A percentile compares a stretch with the other conserved stretches of the same genome.
phyloP scores from a whole-genome alignment of 2,113 vertebrate genomes.

The Sylvilagus bachmani region DNA sequence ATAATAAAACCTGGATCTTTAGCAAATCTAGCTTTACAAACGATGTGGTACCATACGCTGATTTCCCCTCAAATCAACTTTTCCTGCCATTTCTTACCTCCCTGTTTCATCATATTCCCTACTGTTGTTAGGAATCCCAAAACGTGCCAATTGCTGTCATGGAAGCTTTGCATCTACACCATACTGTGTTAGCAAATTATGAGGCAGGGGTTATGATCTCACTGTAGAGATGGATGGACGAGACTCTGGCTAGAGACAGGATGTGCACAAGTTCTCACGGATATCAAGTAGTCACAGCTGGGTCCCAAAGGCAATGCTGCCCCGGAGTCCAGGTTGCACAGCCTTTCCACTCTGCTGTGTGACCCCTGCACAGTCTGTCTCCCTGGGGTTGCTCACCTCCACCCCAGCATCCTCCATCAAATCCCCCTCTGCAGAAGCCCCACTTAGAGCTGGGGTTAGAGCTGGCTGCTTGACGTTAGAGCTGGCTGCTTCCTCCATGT shows the following conservation, averaged over 20 bases:
- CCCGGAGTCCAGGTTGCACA: background rate
- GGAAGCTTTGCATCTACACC: background rate
- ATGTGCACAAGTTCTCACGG: background rate
- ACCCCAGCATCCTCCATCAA: background rate
- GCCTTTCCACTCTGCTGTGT: background rate
- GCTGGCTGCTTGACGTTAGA: background rate
- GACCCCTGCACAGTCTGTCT: too few relatives aligned
- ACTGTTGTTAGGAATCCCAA: background rate
- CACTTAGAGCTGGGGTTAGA: too few relatives aligned
- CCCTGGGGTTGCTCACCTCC: background rate
- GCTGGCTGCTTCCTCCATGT: background rate
- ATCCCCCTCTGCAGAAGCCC: background rate
- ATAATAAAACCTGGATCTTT: background rate
- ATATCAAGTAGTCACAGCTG: background rate
- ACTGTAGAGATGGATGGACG: background rate
- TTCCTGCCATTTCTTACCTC: background rate
- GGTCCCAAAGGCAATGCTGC: background rate
- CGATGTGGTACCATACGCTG: background rate
- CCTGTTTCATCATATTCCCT: background rate
- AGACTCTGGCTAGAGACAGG: background rate
- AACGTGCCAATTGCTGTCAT: background rate
- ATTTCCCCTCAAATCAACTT: background rate
- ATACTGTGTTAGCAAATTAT: background rate
- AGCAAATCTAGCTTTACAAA: background rate
- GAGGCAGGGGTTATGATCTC: background rate